phyloP scores from a whole-genome alignment of 2,113 vertebrate species.

The Ammodytes dubius region DNA sequence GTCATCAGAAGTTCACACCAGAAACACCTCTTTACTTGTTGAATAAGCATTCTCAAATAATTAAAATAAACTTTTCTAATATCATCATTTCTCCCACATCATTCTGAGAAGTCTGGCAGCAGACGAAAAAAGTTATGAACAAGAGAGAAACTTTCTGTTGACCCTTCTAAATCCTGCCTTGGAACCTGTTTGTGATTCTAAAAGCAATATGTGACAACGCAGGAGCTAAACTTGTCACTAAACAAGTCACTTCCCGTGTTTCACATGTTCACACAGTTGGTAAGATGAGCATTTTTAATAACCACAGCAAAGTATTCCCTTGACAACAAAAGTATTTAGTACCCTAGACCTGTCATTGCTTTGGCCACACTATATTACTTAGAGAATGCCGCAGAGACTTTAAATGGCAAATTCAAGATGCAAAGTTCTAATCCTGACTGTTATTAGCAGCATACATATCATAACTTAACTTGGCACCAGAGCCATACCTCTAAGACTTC shows the following conservation, averaged over 20 bases:
- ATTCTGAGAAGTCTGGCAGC: too few relatives aligned
- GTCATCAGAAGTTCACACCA: too few relatives aligned
- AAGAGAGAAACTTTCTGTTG: too few relatives aligned
- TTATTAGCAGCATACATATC: slow-evolving; percentile 16
- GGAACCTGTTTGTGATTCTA: neutral
- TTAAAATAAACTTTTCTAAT: too few relatives aligned
- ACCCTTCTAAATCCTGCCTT: neutral
- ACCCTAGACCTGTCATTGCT: slow-evolving; percentile 44
- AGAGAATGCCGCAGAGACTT: slow-evolving; percentile 19
- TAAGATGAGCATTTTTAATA: slow-evolving; percentile 12
- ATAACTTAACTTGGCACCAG: slow-evolving; percentile 18
- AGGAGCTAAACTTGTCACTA: neutral
- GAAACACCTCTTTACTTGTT: too few relatives aligned
- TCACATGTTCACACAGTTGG: neutral
- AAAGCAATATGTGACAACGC: neutral
- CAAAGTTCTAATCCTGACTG: slow-evolving; percentile 31
- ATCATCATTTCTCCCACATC: too few relatives aligned
- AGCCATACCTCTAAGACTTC: slow-evolving; percentile 5
- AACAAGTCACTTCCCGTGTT: neutral
- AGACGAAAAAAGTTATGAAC: too few relatives aligned
- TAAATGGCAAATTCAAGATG: slow-evolving; percentile 49
- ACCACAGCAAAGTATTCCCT: slow-evolving; percentile 8
- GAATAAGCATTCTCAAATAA: too few relatives aligned
- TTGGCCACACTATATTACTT: slow-evolving; percentile 32
- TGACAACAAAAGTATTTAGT: slow-evolving; percentile 26